Evolutionary conservation across 2,888 invertebrate genomes (phyloP), one percentile per base, ranked within the genome.

Genomic region (Pteria penguin): DNA sequence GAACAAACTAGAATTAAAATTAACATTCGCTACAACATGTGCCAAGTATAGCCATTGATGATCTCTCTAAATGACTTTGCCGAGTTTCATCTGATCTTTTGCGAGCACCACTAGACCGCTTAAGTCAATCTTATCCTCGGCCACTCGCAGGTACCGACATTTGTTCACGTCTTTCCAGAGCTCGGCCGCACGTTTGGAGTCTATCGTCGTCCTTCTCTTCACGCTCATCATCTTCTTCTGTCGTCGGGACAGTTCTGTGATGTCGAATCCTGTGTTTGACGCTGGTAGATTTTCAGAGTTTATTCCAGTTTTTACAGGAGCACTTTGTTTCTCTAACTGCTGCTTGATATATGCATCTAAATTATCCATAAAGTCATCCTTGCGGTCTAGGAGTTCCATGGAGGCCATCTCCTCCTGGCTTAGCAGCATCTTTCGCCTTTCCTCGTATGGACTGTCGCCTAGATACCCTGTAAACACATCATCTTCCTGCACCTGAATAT

Each of bases 101-200:
- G 45, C 45, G 0, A 45, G 45, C 45, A 45, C 18, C 8, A 45
- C 45, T 8, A 45, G 45, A 45, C 45, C 78, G 5, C 82, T 75
- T 18, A 82, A 61, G 58, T 83, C 82, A 26, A 75, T 55, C 29
- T 69, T 29, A 14, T 76, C 78, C 31, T 76, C 76, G 1, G 74
- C 32, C 1, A 76, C 67, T 22, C 81, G 32, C 26, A 83, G 52
- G 70, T 83, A 84, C 14, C 83, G 71, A 67, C 80, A 79, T 24
- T 85, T 80, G 24, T 75, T 80, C 8, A 82, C 31, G 45, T 84
- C 82, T 45, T 82, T 71, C 80, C 81, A 85, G 11, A 75, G 57
- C 29, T 76, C 76, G 14, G 67, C 58, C 2, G 76, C 54, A 18
- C 69, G 26, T 60, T 45, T 36, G 24, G 11, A n/a, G n/a, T 27